phyloP scores from a whole-genome alignment of 2,888 invertebrate species.

The Drosophila pegasa region DNA sequence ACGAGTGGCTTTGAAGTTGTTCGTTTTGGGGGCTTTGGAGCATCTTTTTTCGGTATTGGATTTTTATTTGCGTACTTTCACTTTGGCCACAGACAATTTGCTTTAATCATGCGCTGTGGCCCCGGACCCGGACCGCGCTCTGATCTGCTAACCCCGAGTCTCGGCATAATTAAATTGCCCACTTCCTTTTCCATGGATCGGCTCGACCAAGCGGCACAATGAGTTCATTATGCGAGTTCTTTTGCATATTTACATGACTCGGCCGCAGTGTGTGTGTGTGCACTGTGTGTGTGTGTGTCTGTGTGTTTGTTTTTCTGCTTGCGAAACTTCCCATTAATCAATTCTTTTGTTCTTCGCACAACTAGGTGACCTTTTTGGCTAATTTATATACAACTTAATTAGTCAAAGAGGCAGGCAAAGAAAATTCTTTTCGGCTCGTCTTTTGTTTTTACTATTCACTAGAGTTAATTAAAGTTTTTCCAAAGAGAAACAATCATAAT shows the following conservation, averaged over 20 bases:
- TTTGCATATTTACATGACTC: conserved; percentile 20
- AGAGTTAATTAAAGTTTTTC: conserved; percentile 17
- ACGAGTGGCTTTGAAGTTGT: conserved; percentile 56
- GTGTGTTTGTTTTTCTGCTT: conserved; percentile 26
- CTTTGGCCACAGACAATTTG: conserved; percentile 49
- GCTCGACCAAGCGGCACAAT: conserved; percentile 50
- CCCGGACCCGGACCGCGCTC: conserved; percentile 17
- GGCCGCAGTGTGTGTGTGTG: background rate
- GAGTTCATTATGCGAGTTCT: conserved; percentile 65
- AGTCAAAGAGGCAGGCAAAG: conserved; percentile 30
- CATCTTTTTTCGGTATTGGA: conserved; percentile 19
- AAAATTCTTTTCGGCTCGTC: conserved; percentile 18
- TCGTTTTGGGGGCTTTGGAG: conserved; percentile 4
- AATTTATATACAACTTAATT: conserved; percentile 67
- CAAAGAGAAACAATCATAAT: conserved; percentile 1
- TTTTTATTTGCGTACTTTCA: conserved; percentile 63
- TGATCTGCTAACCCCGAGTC: conserved; percentile 70
- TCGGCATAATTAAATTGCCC: conserved; percentile 70
- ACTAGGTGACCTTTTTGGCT: conserved; percentile 68
- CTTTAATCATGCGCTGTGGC: conserved; percentile 51
- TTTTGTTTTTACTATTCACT: background rate
- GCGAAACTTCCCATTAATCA: conserved; percentile 74
- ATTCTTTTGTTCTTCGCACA: conserved; percentile 72
- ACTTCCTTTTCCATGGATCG: conserved; percentile 65
- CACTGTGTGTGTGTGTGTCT: background rate